These are phyloP conservation scores for Spialia ferax DNA, from an alignment of 2,888 invertebrate species.

Conservation along the genomic window DNA sequence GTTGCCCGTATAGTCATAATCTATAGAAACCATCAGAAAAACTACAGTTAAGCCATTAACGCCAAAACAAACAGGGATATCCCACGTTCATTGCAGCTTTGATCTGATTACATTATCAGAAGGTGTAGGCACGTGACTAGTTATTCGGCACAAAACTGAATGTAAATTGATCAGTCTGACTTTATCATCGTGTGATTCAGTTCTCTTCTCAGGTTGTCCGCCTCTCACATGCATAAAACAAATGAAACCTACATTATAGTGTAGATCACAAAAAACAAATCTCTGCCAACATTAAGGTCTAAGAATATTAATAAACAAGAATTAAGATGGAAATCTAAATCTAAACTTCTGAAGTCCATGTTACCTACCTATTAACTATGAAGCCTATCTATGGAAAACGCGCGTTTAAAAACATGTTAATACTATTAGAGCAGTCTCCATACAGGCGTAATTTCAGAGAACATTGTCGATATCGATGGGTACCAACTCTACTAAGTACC, in stretches of 20 bases:
- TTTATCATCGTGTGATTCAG: conserved; percentile 43
- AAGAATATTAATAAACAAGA: too few species aligned
- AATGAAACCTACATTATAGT: conserved; percentile 6
- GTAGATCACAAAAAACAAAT: background rate
- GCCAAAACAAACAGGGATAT: background rate
- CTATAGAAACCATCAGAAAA: background rate
- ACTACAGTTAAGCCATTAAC: background rate
- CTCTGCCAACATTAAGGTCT: too few species aligned
- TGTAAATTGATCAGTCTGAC: conserved; percentile 44
- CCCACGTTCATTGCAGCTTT: conserved; percentile 1
- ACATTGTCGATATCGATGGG: background rate
- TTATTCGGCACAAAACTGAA: conserved; percentile 23
- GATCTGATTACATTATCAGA: conserved; percentile 29
- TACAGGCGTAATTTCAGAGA: background rate
- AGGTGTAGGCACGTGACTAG: conserved; percentile 25
- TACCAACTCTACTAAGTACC: background rate
- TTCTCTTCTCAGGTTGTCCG: conserved; percentile 8
- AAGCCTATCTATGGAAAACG: too few species aligned
- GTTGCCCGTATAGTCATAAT: too few species aligned
- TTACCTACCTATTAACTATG: too few species aligned
- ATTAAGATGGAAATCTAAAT: too few species aligned
- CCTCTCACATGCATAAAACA: conserved; percentile 10
- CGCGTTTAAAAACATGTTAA: too few species aligned
- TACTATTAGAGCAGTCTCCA: too few species aligned
- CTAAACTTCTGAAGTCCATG: too few species aligned